These are phyloP conservation scores for Acanthurus lineatus DNA, from an alignment of 2,797 vertebrate genomes.

Conservation along the genomic window DNA sequence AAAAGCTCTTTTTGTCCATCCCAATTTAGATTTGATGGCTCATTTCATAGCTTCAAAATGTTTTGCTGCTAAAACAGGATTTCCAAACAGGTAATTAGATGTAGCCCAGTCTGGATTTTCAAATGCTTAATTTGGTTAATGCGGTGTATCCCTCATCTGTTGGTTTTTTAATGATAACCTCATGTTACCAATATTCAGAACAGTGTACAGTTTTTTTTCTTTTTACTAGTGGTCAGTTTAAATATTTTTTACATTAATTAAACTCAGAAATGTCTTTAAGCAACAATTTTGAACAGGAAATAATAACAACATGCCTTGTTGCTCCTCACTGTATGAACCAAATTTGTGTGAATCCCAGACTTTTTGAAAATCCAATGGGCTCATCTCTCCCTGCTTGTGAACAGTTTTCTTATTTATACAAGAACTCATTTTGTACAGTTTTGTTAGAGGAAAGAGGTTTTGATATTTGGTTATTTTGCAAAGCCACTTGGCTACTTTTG, in stretches of 20 bases:
- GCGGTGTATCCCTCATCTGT: conserved; percentile 8
- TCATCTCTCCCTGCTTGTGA: conserved; percentile 80
- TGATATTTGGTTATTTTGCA: conserved; percentile 84
- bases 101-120: conserved; percentile 66
- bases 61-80: conserved; percentile 89
- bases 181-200: neutral
- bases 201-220: neutral
- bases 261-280: neutral
- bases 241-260: conserved; percentile 3
- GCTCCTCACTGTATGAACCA: conserved; percentile 47
- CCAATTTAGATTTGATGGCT: conserved; percentile 63
- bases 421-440: conserved; percentile 89
- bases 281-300: conserved; percentile 18
- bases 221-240: neutral
- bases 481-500: conserved; percentile 82
- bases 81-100: conserved; percentile 73
- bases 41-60: conserved; percentile 89
- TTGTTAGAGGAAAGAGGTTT: conserved; percentile 82
- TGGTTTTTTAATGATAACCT: neutral
- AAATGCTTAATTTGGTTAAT: conserved; percentile 52
- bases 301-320: conserved; percentile 4
- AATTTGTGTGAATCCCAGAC: conserved; percentile 48
- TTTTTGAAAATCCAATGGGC: conserved; percentile 70
- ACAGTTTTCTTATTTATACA: conserved; percentile 90
- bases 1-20: conserved; percentile 48